phyloP scores from a whole-genome alignment of 2,888 invertebrate genomes.

The Dorcus hopei region DNA sequence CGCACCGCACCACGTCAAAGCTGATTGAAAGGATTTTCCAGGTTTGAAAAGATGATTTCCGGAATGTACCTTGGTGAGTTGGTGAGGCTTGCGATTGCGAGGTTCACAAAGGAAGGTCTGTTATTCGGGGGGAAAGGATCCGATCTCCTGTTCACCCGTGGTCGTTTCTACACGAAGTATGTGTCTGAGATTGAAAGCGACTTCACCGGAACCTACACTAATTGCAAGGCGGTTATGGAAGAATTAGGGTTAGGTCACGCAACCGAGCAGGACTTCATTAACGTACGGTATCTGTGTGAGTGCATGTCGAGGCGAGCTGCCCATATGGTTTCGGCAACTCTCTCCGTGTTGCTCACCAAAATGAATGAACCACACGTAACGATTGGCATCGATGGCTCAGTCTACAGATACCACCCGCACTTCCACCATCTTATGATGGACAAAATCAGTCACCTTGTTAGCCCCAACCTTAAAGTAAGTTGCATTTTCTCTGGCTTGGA shows the following conservation, averaged over 20 bases:
- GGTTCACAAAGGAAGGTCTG: conserved; percentile 74
- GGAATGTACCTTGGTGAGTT: conserved; percentile 99
- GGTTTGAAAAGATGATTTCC: conserved; percentile 97
- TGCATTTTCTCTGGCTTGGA: background rate
- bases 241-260: conserved; percentile 84
- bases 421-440: conserved; percentile 94
- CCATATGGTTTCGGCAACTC: conserved; percentile 85
- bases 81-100: conserved; percentile 79
- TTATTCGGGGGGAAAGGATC: conserved; percentile 83
- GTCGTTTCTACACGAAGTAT: conserved; percentile 93
- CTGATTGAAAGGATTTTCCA: conserved; percentile 36
- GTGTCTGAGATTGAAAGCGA: conserved; percentile 97
- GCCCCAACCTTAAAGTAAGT: conserved; percentile 68
- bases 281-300: conserved; percentile 89
- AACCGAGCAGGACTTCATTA: conserved; percentile 86
- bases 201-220: conserved; percentile 72
- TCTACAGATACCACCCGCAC: conserved; percentile 95
- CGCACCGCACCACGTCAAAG: no score
- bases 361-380: conserved; percentile 85
- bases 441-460: conserved; percentile 75
- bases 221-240: conserved; percentile 77
- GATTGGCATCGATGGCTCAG: conserved; percentile 95
- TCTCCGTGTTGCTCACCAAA: conserved; percentile 86
- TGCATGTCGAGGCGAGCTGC: conserved; percentile 91
- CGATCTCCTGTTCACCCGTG: conserved; percentile 71